Base-by-base conservation (phyloP, 1,140 invertebrate genomes). In the Pissodes strobi region DNA sequence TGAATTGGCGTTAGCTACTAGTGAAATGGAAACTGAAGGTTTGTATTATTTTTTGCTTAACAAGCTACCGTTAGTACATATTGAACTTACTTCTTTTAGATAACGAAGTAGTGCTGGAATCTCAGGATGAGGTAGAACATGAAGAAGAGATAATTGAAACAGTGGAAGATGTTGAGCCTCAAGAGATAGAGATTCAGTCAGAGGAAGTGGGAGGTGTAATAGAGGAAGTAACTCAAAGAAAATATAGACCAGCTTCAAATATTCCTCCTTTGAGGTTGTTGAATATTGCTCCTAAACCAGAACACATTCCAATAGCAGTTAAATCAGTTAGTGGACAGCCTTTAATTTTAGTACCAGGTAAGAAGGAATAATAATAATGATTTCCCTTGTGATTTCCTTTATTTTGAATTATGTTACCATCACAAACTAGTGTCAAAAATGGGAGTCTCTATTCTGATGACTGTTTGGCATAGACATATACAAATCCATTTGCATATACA, bases 211-310 rank as follows among this genome's bases (percentile, higher is more conserved):
- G 25, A n/a, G 45, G 27, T 23, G 41, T 48, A 48, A 66, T 69
- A 3, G 68, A 73, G 25, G 69, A 70, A 66, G 63, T 71, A 1
- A 66, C 63, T 18, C 72, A 77, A 41, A 41, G 63, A 41, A 72
- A 74, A 64, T 52, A 56, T n/a, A 72, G 70, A 56, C 25, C 51
- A 25, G 52, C 64, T 12, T n/a, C 64, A 45, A 43, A 34, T 3
- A 68, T 79, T 4, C 77, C 76, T 15, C 77, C 75, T 13, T 68
- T 78, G 39, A 60, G 76, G 48, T 75, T 74, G 17, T 61, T 79
- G n/a, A 75, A 72, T 18, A 79, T 79, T 51, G 77, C 77, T 12
- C 77, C 77, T 6, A 79, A 79, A 68, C 77, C 77, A 38, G 59
- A 74, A 37, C 76, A 76, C 60, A 62, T 77, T 15, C 74, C 77